phyloP scores from a whole-genome alignment of 2,888 invertebrate species.

The Coelogynopora nodosa region DNA sequence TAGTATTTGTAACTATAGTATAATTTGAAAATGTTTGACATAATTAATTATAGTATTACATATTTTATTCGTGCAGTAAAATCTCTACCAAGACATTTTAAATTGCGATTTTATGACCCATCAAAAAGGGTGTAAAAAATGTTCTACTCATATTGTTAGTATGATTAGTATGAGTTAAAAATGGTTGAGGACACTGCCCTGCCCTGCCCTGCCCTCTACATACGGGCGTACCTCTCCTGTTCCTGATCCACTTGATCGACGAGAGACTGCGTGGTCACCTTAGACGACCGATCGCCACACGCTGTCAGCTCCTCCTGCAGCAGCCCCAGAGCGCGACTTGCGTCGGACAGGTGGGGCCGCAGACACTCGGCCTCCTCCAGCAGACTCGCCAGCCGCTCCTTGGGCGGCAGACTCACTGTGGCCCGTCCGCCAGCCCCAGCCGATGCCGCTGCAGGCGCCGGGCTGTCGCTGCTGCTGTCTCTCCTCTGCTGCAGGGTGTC shows the following conservation, averaged over 20 bases:
- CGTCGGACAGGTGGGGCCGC: not conserved
- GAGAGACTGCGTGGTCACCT: not conserved
- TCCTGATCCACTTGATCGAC: not conserved
- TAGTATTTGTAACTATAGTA: no score
- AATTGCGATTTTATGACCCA: no score
- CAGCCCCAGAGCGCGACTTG: not conserved
- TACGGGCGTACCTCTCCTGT: not conserved
- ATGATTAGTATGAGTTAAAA: no score
- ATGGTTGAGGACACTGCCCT: no score
- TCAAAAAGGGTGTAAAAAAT: no score
- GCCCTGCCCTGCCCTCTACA: no score
- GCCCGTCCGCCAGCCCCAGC: not conserved
- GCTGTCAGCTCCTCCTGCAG: constrained; percentile 3
- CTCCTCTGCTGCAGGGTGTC: not conserved
- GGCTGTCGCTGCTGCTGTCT: not conserved
- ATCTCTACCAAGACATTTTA: no score
- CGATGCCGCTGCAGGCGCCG: not conserved
- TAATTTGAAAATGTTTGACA: no score
- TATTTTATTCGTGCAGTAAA: no score
- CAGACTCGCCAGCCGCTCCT: not conserved
- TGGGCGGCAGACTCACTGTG: not conserved
- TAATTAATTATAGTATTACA: no score
- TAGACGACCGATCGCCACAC: not conserved
- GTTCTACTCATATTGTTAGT: no score
- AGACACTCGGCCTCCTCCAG: not conserved